A percentile compares a stretch with the other conserved stretches of the same genome.
phyloP scores from a whole-genome alignment of 2,797 vertebrate genomes.

The Thalassophryne amazonica region DNA sequence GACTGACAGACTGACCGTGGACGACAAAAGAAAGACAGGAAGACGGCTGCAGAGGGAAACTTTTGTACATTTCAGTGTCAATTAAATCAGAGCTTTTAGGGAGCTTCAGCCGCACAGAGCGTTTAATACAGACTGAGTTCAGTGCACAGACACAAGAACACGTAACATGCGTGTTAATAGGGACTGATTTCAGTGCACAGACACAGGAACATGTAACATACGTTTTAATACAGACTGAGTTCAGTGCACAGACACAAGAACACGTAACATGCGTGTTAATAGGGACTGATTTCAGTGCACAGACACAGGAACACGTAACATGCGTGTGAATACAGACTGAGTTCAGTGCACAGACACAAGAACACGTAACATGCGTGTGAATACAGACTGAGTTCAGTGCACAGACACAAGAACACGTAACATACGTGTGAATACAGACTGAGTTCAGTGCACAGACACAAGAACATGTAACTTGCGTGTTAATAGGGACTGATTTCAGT shows the following conservation, averaged over 20 bases:
- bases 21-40: conserved; percentile 26
- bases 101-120: conserved; percentile 56
- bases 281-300: conserved; percentile 68
- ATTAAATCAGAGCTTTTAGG: conserved; percentile 76
- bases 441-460: conserved; percentile 71
- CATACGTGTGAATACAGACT: conserved; percentile 75
- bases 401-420: conserved; percentile 70
- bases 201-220: conserved; percentile 73
- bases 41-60: conserved; percentile 45
- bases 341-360: conserved; percentile 72
- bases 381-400: conserved; percentile 69
- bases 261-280: too few relatives aligned
- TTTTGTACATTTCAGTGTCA: conserved; percentile 74
- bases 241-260: conserved; percentile 72
- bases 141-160: conserved; percentile 71
- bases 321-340: conserved; percentile 72
- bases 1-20: conserved; percentile 10
- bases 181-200: conserved; percentile 69
- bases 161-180: too few relatives aligned
- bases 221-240: conserved; percentile 69
- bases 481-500: conserved; percentile 68
- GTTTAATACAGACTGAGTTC: conserved; percentile 69
- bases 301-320: conserved; percentile 72
- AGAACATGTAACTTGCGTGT: too few relatives aligned
- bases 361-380: too few relatives aligned